Base-by-base conservation (phyloP, 2,888 invertebrate genomes). In the Suillia variegata region DNA sequence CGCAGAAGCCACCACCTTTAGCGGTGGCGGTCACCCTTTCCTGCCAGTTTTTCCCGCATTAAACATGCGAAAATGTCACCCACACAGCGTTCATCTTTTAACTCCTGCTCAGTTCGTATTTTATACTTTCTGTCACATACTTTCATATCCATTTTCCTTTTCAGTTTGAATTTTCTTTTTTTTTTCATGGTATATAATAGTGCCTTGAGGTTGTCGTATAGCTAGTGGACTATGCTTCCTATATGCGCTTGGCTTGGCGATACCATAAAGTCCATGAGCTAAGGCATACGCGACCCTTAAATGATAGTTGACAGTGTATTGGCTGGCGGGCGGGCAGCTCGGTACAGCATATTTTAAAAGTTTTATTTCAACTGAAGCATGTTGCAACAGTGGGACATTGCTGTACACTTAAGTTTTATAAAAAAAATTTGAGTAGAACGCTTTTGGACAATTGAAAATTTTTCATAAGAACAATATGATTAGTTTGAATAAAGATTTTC, bases 21-120 rank as follows among this genome's bases (percentile, higher is more conserved):
- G n/a, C n/a, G n/a, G n/a, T n/a, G 22, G 26, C 33, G 48, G 55
- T 33, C 55, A 33, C 26, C 20, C 12, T 47, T 54, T 48, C 49
- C 18, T 55, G 54, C 45, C 54, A 54, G 26, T 26, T 45, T 10
- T 26, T n/a, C n/a, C n/a, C n/a, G n/a, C n/a, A n/a, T n/a, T n/a
- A n/a, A n/a, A n/a, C n/a, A n/a, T n/a, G n/a, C n/a, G n/a, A n/a
- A n/a, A n/a, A n/a, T n/a, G n/a, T n/a, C n/a, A n/a, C n/a, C n/a
- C n/a, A n/a, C n/a, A n/a, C n/a, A 54, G 31, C 12, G 12, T n/a
- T 54, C 54, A 47, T 34, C 53, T 26, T n/a, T 50, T 24, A 15
- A 12, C 13, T 10, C 51, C 6, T 18, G 15, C 4, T 26, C 12
- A n/a, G 33, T 8, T n/a, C 5, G 51, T 31, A 17, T 51, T 38